These are phyloP conservation scores for Tenthredo livida DNA, from an alignment of 2,888 invertebrate genomes.

Conservation along the genomic window DNA sequence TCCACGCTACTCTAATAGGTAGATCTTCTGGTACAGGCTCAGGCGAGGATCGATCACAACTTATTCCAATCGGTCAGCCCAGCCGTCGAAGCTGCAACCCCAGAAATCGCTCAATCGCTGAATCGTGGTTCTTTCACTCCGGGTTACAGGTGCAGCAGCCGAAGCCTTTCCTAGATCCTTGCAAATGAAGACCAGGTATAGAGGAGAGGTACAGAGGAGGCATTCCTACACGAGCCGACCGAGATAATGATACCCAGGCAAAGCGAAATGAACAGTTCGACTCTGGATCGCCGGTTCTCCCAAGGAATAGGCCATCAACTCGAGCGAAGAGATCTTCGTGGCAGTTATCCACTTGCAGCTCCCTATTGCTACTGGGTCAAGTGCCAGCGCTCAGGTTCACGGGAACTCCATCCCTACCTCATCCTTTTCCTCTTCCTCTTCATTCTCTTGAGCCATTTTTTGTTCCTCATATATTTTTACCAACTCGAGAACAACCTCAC, in stretches of 20 bases:
- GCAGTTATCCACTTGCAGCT: conserved; percentile 71
- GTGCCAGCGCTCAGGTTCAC: conserved; percentile 69
- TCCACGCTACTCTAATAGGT: conserved; percentile 49
- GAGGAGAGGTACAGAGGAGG: conserved; percentile 54
- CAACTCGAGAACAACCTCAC: background rate
- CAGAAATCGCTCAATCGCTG: conserved; percentile 49
- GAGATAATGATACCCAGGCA: conserved; percentile 69
- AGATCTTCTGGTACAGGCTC: conserved; percentile 19
- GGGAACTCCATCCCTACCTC: conserved; percentile 63
- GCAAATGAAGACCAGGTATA: conserved; percentile 34
- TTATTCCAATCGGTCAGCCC: conserved; percentile 41
- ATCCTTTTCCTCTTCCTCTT: background rate
- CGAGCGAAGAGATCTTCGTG: conserved; percentile 67
- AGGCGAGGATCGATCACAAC: conserved; percentile 41
- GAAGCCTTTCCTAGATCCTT: conserved; percentile 37
- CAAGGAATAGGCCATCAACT: conserved; percentile 59
- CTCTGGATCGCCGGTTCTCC: conserved; percentile 55
- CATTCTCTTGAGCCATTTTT: background rate
- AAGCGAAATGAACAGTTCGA: conserved; percentile 58
- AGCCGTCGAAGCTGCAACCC: conserved; percentile 33
- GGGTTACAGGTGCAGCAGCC: conserved; percentile 49
- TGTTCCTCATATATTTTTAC: background rate
- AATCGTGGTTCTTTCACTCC: conserved; percentile 41
- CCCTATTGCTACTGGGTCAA: conserved; percentile 72
- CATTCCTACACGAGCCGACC: conserved; percentile 69